A percentile compares a stretch with the other conserved stretches of the same genome.
Conservation (phyloP, 2,797 vertebrate genomes). For the Darevskia mixta region DNA sequence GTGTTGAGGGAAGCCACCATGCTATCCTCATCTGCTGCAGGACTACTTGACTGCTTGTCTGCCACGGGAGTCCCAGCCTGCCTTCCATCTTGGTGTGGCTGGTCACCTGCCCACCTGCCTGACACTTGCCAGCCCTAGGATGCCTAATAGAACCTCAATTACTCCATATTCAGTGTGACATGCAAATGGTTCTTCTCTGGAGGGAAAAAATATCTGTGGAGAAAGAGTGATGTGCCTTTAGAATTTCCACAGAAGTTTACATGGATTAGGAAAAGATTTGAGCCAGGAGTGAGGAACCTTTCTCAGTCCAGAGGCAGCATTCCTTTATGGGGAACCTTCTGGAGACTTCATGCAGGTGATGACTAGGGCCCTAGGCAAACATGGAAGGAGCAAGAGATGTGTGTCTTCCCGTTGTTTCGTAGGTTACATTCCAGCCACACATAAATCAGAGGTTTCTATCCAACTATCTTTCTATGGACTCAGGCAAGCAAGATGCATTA, state of each 20-base stretch:
- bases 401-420: too few species aligned
- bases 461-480: too few species aligned
- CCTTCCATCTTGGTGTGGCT: not conserved
- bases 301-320: too few species aligned
- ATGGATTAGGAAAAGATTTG: not conserved
- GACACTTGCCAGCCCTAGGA: not conserved
- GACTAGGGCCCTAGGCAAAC: too few species aligned
- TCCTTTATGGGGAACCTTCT: too few species aligned
- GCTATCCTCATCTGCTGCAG: not conserved
- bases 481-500: too few species aligned
- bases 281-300: not conserved
- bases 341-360: too few species aligned
- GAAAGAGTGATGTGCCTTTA: not conserved
- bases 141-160: not conserved
- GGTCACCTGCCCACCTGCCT: not conserved
- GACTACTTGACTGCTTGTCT: not conserved
- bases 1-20: not conserved
- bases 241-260: not conserved
- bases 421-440: too few species aligned
- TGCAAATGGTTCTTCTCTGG: not conserved
- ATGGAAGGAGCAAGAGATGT: too few species aligned
- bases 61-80: not conserved
- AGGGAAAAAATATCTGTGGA: not conserved
- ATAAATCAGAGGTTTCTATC: too few species aligned
- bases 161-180: not conserved